Evolutionary conservation across 2,888 invertebrate species (phyloP), one percentile per base, ranked within the genome.

Genomic region (Pristionchus exspectatus): DNA sequence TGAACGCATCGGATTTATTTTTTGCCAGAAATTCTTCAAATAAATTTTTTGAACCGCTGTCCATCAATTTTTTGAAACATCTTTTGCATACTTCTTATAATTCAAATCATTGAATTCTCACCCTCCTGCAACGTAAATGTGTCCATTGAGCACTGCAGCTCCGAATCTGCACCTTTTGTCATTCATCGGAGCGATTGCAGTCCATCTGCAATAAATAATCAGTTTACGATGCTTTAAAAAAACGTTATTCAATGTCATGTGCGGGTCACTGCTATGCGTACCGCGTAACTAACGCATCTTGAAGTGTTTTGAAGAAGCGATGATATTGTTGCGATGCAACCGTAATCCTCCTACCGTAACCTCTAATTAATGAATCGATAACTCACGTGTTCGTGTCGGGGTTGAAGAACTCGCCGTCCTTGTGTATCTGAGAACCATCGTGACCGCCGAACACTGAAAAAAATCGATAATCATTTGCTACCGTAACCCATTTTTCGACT

Each of bases 61-160:
- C n/a, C n/a, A n/a, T n/a, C n/a, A n/a, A n/a, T n/a, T n/a, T 50
- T 50, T 50, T 59, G 59, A 59, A 59, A 59, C 24, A 59, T 18
- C 9, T 63, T 63, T 38, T 3, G 38, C n/a, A n/a, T n/a, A n/a
- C n/a, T n/a, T n/a, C n/a, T n/a, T n/a, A n/a, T n/a, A n/a, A n/a
- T n/a, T n/a, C n/a, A 38, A 38, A 38, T 38, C 38, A 38, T 5
- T 38, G 38, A 63, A 7, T 63, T 63, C 7, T 59, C 27, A 93
- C 90, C 94, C 97, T 27, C 97, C 97, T 94, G 97, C 97, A 59
- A 97, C 97, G 95, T 97, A 98, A 27, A 98, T 96, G 95, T 97
- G 97, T 9, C 97, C 97, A 94, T 97, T 97, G 9, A 97, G 96
- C 50, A 97, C 96, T 0, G 97, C 97, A 2, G 97, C 97, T 0